Base-by-base conservation (phyloP, 2,113 vertebrate species). In the Chionomys nivalis region DNA sequence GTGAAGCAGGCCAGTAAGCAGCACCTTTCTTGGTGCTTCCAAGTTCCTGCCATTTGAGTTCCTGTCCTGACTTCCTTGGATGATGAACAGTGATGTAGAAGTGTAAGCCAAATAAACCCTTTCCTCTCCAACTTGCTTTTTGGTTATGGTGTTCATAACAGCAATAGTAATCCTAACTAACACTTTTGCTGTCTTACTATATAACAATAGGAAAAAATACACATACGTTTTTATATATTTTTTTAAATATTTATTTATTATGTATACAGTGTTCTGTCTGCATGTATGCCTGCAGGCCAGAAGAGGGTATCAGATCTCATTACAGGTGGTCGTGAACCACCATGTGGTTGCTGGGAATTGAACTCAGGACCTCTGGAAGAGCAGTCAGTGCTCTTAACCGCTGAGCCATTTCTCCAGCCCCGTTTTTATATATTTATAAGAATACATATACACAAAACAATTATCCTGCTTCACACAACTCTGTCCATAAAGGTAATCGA, bases 201-300 rank as follows among this genome's bases (percentile, higher is more conserved):
- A 91, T 87, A 94, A 93, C 24, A 95, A 42, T n/a, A 70, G 10
- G 42, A 79, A 85, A 72, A 85, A 87, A 79, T 36, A 86, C 12
- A 78, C 36, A 21, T 26, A 82, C 49, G 36, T 26, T 72, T 72
- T 39, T 19, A 49, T 9, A 33, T 49, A n/a, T 39, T 39, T 68
- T 55, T 55, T 55, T 4, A 49, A 55, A 52, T 52, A 52, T 52
- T 52, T 55, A 55, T 12, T 49, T 49, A 49, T 49, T 49, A 49
- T 49, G 11, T 49, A 49, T 49, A 49, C 49, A 49, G 49, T 49
- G 49, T 49, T 49, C 49, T 49, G 49, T 49, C 49, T 12, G 49
- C 49, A 12, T 49, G 49, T 49, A 49, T 49, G 10, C 49, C 49
- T 49, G 49, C 49, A 49, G 49, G 49, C 49, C 49, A 49, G 49